Evolutionary conservation across 2,888 invertebrate species (phyloP).

Genomic region (Xanthia icteritia): DNA sequence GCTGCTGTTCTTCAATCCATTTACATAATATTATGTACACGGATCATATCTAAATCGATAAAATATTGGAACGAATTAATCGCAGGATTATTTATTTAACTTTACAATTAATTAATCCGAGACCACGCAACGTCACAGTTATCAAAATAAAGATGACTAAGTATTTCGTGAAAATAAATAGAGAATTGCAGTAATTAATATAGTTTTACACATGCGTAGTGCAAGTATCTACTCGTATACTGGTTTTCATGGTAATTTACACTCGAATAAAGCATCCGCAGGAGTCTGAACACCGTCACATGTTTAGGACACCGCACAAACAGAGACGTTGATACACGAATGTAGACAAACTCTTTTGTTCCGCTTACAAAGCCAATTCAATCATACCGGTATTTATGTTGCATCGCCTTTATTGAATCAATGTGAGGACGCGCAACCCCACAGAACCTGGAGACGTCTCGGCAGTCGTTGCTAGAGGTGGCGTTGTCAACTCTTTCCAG

Average conservation of each 20-base stretch:
- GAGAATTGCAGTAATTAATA: not conserved
- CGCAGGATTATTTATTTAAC: constrained; percentile 20
- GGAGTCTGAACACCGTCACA: not conserved
- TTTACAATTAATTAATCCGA: constrained; percentile 8
- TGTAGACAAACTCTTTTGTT: not conserved
- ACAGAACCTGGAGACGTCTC: not conserved
- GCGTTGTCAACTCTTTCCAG: not conserved
- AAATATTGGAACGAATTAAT: constrained; percentile 14
- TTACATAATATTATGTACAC: not conserved
- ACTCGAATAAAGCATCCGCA: not conserved
- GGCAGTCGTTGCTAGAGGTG: not conserved
- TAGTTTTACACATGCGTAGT: not conserved
- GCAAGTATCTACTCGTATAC: too few species aligned
- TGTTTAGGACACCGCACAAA: not conserved
- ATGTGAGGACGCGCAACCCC: not conserved
- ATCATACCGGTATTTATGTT: not conserved
- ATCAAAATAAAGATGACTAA: not conserved
- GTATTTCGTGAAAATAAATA: not conserved
- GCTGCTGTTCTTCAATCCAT: not conserved
- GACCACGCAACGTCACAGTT: not conserved
- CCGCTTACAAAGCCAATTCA: not conserved
- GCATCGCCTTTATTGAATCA: not conserved
- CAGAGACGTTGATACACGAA: not conserved
- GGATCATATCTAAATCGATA: not conserved
- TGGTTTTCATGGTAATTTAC: too few species aligned